phyloP scores from a whole-genome alignment of 2,797 vertebrate species.

The Scarus forsteni region DNA sequence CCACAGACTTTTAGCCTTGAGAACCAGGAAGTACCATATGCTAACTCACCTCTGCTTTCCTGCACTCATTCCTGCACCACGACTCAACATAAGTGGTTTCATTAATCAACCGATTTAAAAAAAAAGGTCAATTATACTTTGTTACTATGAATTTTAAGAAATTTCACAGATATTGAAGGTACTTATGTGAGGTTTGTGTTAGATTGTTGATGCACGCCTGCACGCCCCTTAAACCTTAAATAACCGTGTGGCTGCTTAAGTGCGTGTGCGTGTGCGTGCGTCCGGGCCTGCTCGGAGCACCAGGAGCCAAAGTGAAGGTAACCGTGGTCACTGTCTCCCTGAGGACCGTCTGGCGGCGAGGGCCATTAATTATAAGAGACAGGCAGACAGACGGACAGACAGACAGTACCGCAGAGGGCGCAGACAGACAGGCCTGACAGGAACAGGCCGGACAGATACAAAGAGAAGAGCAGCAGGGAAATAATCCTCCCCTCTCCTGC shows the following conservation, averaged over 20 bases:
- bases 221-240: background rate
- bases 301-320: conserved; percentile 65
- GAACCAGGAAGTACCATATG: too few relatives aligned
- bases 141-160: too few relatives aligned
- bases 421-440: conserved; percentile 80
- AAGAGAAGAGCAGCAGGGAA: conserved; percentile 70
- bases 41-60: too few relatives aligned
- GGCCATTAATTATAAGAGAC: conserved; percentile 80
- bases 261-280: background rate
- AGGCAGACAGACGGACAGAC: conserved; percentile 70
- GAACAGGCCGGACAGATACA: conserved; percentile 80
- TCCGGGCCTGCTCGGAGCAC: conserved; percentile 49
- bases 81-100: too few relatives aligned
- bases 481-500: conserved; percentile 66
- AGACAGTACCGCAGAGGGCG: conserved; percentile 82
- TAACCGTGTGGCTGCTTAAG: background rate
- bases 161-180: too few relatives aligned
- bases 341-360: conserved; percentile 70
- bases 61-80: too few relatives aligned
- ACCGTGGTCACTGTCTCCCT: conserved; percentile 72
- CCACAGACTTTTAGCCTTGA: too few relatives aligned
- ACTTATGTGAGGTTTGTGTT: too few relatives aligned
- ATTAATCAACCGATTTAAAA: too few relatives aligned
- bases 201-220: conserved; percentile 3
- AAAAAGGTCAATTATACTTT: too few relatives aligned